Evolutionary conservation across 2,113 vertebrate genomes (phyloP), one percentile per base, ranked within the genome.

Genomic region (Triplophysa tibetana): DNA sequence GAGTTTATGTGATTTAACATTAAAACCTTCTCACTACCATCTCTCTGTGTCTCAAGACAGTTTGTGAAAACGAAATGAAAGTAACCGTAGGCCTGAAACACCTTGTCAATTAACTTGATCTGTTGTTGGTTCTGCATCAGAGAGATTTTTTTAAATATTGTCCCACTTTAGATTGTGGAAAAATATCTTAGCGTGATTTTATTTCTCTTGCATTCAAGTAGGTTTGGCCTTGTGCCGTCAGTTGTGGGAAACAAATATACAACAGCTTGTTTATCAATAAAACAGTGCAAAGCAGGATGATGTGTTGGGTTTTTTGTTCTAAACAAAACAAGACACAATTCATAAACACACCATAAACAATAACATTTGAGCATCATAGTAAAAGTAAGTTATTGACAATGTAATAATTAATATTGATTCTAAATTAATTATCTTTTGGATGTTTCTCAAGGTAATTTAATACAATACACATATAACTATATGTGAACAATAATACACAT

Each of bases 211-310:
- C 19, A 72, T 21, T 70, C 54, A 24, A 70, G 24, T 17, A 9
- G 7, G 11, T 54, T 33, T 54, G 45, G 4, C 67, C 4, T 29
- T 8, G 8, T 56, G 26, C 6, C 68, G 7, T 7, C 1, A 14
- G 48, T 33, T 11, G 0, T 5, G 48, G 17, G 24, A 54, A 70
- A 54, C 26, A 11, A 7, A 8, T 38, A 54, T 58, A 58, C 8
- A 54, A 54, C 24, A 19, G 33, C 52, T 72, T 24, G 29, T 58
- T 72, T 56, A 72, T 41, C 50, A 58, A 23, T 21, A 72, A 72
- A 72, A 29, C 23, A 12, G 12, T 16, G 10, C 1, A 1, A 14
- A 72, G 54, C 5, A 72, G 26, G 17, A 14, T 50, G 19, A 54
- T 10, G 8, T 19, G 14, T 43, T 43, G 29, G 29, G 29, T 21